These are phyloP conservation scores for Cataglyphis rosenhaueri DNA, from an alignment of 2,888 invertebrate species.

Conservation along the genomic window DNA sequence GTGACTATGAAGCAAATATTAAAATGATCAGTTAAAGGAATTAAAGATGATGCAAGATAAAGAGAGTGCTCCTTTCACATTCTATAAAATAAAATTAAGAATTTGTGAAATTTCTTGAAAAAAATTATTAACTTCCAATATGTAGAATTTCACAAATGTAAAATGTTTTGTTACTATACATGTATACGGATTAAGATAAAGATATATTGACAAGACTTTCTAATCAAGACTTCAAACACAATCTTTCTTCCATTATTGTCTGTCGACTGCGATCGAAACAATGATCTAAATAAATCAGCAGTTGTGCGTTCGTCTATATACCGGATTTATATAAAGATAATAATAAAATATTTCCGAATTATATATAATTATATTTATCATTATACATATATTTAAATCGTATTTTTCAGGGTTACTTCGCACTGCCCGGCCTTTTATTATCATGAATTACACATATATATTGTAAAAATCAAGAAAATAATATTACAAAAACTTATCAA, in stretches of 20 bases:
- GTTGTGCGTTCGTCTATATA: background rate
- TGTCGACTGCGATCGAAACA: conserved; percentile 21
- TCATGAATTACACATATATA: conserved; percentile 29
- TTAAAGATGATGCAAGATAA: background rate
- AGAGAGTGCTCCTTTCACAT: background rate
- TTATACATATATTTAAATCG: conserved; percentile 46
- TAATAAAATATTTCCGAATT: conserved; percentile 67
- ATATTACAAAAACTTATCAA: conserved; percentile 2
- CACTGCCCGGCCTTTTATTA: conserved; percentile 69
- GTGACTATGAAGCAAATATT: background rate
- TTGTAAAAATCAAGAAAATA: conserved; percentile 6
- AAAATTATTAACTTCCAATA: background rate
- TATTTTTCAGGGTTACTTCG: conserved; percentile 68
- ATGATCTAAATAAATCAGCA: conserved; percentile 28
- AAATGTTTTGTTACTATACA: conserved; percentile 16
- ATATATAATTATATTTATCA: conserved; percentile 43
- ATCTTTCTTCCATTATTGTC: conserved; percentile 33
- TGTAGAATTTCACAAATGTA: background rate
- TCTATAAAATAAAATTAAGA: background rate
- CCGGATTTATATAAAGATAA: conserved; percentile 11
- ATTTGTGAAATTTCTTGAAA: background rate
- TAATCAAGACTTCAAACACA: background rate
- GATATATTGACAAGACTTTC: conserved; percentile 18
- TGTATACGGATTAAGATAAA: conserved; percentile 9
- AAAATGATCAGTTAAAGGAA: background rate